A percentile compares a stretch with the other conserved stretches of the same genome.
Evolutionary conservation across 1,140 invertebrate species (phyloP).

Genomic region (Hirudo medicinalis): DNA sequence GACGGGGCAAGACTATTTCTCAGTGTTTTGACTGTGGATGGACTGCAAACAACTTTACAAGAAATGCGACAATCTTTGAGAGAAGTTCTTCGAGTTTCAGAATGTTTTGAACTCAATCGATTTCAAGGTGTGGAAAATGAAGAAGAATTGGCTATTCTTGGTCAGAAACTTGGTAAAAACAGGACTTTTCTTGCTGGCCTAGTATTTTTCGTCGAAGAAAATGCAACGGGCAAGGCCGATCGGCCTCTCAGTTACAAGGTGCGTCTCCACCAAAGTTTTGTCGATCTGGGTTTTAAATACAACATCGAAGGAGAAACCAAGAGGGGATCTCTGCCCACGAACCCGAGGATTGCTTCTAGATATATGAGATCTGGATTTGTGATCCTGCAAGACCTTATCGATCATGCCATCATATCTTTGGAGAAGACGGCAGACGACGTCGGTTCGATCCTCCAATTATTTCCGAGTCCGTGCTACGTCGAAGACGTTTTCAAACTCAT

Average conservation of each 20-base stretch:
- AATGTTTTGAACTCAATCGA: background rate
- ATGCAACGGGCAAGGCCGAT: background rate
- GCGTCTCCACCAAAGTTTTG: background rate
- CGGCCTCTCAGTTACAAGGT: background rate
- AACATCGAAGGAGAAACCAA: conserved; percentile 31
- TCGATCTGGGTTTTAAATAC: conserved; percentile 16
- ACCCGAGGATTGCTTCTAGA: conserved; percentile 44
- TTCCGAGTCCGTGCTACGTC: conserved; percentile 60
- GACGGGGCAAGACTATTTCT: background rate
- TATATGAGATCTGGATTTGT: conserved; percentile 49
- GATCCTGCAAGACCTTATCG: conserved; percentile 48
- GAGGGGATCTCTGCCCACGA: conserved; percentile 39
- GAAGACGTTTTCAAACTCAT: conserved; percentile 47
- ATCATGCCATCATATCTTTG: conserved; percentile 46
- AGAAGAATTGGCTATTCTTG: background rate
- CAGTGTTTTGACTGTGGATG: background rate
- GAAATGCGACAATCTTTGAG: background rate
- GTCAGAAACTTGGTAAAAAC: background rate
- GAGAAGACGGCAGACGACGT: conserved; percentile 38
- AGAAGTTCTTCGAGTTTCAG: background rate
- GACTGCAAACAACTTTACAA: background rate
- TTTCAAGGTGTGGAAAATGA: conserved; percentile 2
- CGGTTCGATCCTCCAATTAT: conserved; percentile 46
- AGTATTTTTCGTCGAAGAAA: background rate
- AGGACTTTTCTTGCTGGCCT: background rate